Conservation (phyloP, 2,888 invertebrate genomes). For the Nomada goodeniana region DNA sequence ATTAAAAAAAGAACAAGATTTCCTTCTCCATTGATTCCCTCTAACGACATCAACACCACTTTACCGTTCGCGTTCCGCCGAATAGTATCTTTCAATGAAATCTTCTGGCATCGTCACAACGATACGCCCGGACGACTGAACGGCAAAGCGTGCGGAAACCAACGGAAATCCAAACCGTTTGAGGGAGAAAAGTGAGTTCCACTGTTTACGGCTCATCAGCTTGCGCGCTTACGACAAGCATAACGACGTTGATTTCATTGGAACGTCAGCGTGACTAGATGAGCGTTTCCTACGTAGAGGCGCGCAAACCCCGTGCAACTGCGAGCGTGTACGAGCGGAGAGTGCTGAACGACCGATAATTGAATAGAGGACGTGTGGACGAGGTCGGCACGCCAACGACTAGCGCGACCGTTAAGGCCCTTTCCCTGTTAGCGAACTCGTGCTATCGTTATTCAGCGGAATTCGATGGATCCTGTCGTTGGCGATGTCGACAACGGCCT, state of each 20-base stretch:
- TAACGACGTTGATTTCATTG: slow-evolving; percentile 53
- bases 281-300: slow-evolving; percentile 24
- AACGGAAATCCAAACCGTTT: slow-evolving; percentile 13
- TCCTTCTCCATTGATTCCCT: too few relatives aligned
- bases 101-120: not conserved
- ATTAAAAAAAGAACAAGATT: too few relatives aligned
- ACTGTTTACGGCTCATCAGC: slow-evolving; percentile 29
- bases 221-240: slow-evolving; percentile 26
- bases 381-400: slow-evolving; percentile 75
- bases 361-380: slow-evolving; percentile 78
- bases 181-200: not conserved
- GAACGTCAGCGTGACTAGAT: slow-evolving; percentile 34
- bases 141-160: not conserved
- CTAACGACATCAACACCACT: too few relatives aligned
- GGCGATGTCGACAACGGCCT: slow-evolving; percentile 43
- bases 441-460: slow-evolving; percentile 73
- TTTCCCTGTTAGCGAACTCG: slow-evolving; percentile 70
- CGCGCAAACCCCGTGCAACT: slow-evolving; percentile 15
- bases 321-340: slow-evolving; percentile 62
- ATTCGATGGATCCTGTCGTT: slow-evolving; percentile 56
- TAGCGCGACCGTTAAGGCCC: slow-evolving; percentile 69
- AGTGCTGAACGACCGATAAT: slow-evolving; percentile 76
- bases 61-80: not conserved
- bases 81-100: not conserved
- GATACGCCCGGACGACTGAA: too few relatives aligned